A percentile compares a stretch with the other conserved stretches of the same genome.
These are phyloP conservation scores for Saguinus imperator DNA, from an alignment of 2,113 vertebrate genomes.

Conservation along the genomic window DNA sequence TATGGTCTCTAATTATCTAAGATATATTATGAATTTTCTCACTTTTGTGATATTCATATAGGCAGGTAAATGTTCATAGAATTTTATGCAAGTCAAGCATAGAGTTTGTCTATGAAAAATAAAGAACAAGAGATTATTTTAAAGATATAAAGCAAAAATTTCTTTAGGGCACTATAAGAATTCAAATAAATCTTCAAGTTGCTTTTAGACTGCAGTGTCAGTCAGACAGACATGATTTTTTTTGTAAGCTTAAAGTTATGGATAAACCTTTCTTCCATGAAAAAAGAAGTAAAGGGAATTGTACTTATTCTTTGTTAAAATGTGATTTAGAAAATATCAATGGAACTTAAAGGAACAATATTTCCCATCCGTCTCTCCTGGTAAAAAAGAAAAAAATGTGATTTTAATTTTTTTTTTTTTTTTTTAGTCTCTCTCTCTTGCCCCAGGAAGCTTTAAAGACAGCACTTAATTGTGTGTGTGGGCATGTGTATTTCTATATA, in stretches of 20 bases:
- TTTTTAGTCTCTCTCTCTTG: conserved; percentile 13
- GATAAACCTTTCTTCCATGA: conserved; percentile 69
- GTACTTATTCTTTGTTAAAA: conserved; percentile 58
- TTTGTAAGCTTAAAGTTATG: conserved; percentile 61
- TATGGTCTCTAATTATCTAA: not conserved
- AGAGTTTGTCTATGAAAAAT: not conserved
- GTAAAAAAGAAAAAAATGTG: conserved; percentile 37
- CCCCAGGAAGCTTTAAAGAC: conserved; percentile 63
- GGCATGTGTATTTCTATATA: not conserved
- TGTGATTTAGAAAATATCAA: conserved; percentile 39
- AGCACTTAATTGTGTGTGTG: conserved; percentile 32
- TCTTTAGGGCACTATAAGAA: conserved; percentile 61
- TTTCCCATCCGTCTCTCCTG: not conserved
- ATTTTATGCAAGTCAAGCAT: conserved; percentile 50
- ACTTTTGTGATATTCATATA: not conserved
- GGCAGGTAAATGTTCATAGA: not conserved
- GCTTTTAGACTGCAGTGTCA: conserved; percentile 60
- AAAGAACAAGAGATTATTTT: conserved; percentile 33
- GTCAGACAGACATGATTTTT: conserved; percentile 11
- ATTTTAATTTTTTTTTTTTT: conserved; percentile 53
- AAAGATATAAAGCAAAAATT: conserved; percentile 52
- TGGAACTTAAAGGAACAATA: conserved; percentile 47
- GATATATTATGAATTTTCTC: not conserved
- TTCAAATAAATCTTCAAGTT: conserved; percentile 65
- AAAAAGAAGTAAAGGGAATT: conserved; percentile 3